These are phyloP conservation scores for Dioctria rufipes DNA, from an alignment of 2,888 invertebrate species.

Conservation along the genomic window DNA sequence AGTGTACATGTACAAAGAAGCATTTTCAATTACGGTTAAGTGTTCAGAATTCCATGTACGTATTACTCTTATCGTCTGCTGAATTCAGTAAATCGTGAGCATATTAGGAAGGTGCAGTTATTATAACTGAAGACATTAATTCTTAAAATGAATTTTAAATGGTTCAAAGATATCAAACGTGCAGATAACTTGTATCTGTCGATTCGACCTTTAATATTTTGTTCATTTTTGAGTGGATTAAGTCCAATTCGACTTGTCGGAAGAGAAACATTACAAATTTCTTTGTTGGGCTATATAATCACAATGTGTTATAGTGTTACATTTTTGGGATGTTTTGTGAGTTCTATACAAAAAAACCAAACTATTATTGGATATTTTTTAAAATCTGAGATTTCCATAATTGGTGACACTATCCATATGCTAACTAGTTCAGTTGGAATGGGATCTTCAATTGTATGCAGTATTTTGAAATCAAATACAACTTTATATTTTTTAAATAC, in stretches of 20 bases:
- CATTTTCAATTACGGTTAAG: too few relatives aligned
- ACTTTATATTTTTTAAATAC: slow-evolving; percentile 64
- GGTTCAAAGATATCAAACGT: not conserved
- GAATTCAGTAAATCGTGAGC: too few relatives aligned
- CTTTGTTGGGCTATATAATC: not conserved
- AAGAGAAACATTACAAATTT: not conserved
- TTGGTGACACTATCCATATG: slow-evolving; percentile 68
- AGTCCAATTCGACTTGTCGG: not conserved
- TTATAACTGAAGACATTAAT: too few relatives aligned
- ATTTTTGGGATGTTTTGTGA: not conserved
- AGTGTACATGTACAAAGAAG: too few relatives aligned
- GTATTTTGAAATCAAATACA: slow-evolving; percentile 65
- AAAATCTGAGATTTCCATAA: slow-evolving; percentile 66
- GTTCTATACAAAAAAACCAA: not conserved
- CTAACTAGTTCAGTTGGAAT: slow-evolving; percentile 66
- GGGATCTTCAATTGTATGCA: slow-evolving; percentile 65
- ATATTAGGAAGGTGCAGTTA: too few relatives aligned
- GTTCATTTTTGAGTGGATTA: not conserved
- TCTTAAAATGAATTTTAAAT: not conserved
- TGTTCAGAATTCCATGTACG: too few relatives aligned
- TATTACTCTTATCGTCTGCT: too few relatives aligned
- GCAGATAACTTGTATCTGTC: slow-evolving; percentile 21
- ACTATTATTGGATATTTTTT: slow-evolving; percentile 68
- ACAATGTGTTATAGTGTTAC: not conserved
- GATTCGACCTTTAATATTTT: slow-evolving; percentile 17